Evolutionary conservation across 1,140 invertebrate genomes (phyloP), one percentile per base, ranked within the genome.

Genomic region (Pseudoatta argentina): DNA sequence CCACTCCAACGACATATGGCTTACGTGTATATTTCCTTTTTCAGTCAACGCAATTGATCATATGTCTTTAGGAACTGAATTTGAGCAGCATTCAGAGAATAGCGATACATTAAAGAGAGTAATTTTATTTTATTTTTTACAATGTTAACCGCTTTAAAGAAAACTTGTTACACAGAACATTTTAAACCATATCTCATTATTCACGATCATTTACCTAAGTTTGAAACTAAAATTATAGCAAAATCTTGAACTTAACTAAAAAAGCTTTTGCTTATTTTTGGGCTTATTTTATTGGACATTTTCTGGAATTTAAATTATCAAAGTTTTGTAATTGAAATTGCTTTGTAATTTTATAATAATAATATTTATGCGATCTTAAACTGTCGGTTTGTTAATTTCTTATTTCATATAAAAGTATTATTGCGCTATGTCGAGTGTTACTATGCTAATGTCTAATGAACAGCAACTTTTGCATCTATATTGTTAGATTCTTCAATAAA

Each of bases 11-110:
- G 39, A 83, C 67, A 61, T 61, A 21, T 48, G 78, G 27, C 12
- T 16, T 72, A 73, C 44, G 24, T 48, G 53, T 61, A 44, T 75
- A 61, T 83, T 53, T 82, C 57, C 55, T 48, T 83, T 75, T 83
- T 61, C 5, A 39, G 24, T n/a, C 16, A 34, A 67, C 63, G 61
- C 34, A 59, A 75, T 61, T 39, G 24, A 61, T 83, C 55, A 71
- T 57, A 27, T 44, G 16, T n/a, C 59, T 57, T 66, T 48, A 71
- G 7, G 16, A 24, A 27, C 63, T 55, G n/a, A 61, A 82, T n/a
- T 61, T 16, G 8, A 59, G 10, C 55, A 55, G 30, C 21, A 12
- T 24, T 57, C 14, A 12, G 44, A n/a, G 10, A 69, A 69, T n/a
- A 61, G 16, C 53, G 14, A 73, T 73, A 61, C 48, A 48, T 69